phyloP scores from a whole-genome alignment of 2,113 vertebrate genomes.

The Peromyscus maniculatus region DNA sequence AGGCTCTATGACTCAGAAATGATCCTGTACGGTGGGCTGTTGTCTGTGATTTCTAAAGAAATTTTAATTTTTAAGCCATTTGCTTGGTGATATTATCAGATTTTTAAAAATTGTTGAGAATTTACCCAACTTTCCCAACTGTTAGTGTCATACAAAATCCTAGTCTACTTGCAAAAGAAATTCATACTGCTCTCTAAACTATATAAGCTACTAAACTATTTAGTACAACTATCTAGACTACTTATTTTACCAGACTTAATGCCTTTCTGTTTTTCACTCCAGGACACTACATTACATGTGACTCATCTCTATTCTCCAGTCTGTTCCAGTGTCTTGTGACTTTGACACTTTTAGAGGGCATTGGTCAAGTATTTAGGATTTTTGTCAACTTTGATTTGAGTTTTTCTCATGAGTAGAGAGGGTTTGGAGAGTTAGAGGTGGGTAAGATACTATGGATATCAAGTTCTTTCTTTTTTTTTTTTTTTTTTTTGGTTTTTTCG shows the following conservation, averaged over 20 bases:
- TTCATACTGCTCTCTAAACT: not conserved
- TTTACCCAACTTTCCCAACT: not conserved
- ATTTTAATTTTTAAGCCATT: not conserved
- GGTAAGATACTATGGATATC: too few relatives aligned
- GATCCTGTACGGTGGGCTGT: not conserved
- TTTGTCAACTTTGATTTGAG: not conserved
- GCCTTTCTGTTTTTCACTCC: not conserved
- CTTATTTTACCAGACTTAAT: not conserved
- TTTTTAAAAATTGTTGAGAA: not conserved
- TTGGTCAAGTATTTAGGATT: not conserved
- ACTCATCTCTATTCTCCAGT: not conserved
- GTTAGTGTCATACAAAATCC: not conserved
- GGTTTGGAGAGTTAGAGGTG: not conserved
- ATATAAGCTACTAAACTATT: not conserved
- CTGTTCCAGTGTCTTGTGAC: not conserved
- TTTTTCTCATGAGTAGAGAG: not conserved
- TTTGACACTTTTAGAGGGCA: not conserved
- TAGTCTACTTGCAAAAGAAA: constrained; percentile 16
- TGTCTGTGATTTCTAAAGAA: not conserved
- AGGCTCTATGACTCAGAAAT: not conserved
- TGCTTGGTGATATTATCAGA: not conserved
- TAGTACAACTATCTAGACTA: not conserved
- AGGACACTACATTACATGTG: not conserved
- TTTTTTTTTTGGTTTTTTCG: too few relatives aligned
- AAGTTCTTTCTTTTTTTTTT: not conserved